Percentiles rank a stretch among this genome's conserved stretches.
Conservation (phyloP, 2,797 vertebrate genomes). For the Tauraco hartlaubi region DNA sequence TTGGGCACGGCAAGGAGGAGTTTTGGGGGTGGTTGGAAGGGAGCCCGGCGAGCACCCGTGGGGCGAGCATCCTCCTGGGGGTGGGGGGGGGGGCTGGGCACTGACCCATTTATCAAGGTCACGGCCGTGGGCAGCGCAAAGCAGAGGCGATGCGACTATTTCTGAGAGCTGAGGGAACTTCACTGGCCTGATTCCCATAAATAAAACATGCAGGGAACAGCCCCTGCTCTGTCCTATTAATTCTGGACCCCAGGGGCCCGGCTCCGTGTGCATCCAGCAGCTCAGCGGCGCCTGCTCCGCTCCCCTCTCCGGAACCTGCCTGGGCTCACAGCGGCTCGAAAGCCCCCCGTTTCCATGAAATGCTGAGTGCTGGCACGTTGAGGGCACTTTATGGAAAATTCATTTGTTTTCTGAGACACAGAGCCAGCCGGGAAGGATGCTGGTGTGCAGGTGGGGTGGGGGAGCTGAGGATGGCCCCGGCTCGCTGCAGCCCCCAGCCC, state of each 20-base stretch:
- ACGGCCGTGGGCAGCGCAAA: slow-evolving; percentile 29
- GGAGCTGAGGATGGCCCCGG: not conserved
- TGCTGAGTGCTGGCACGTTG: not conserved
- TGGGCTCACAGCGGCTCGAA: not conserved
- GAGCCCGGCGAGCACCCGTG: accelerated
- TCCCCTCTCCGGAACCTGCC: not conserved
- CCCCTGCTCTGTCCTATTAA: slow-evolving; percentile 72
- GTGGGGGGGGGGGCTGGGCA: accelerated
- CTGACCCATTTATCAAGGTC: slow-evolving; percentile 61
- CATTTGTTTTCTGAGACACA: not conserved
- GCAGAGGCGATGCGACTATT: slow-evolving; percentile 27
- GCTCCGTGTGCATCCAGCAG: slow-evolving; percentile 36
- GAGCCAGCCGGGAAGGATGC: not conserved
- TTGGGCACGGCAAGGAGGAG: not conserved
- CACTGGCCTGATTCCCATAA: slow-evolving; percentile 72
- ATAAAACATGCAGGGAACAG: slow-evolving; percentile 72
- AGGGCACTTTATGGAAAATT: not conserved
- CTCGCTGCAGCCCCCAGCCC: not conserved
- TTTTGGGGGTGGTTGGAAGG: not conserved
- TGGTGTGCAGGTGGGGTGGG: not conserved
- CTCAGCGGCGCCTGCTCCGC: not conserved
- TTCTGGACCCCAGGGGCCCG: slow-evolving; percentile 61
- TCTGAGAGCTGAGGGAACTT: slow-evolving; percentile 58
- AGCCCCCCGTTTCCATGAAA: not conserved
- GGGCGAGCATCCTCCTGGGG: not conserved